Percentiles rank a stretch among this genome's conserved stretches.
These are phyloP conservation scores for Panzeria rudis DNA, from an alignment of 2,888 invertebrate genomes.

Conservation along the genomic window DNA sequence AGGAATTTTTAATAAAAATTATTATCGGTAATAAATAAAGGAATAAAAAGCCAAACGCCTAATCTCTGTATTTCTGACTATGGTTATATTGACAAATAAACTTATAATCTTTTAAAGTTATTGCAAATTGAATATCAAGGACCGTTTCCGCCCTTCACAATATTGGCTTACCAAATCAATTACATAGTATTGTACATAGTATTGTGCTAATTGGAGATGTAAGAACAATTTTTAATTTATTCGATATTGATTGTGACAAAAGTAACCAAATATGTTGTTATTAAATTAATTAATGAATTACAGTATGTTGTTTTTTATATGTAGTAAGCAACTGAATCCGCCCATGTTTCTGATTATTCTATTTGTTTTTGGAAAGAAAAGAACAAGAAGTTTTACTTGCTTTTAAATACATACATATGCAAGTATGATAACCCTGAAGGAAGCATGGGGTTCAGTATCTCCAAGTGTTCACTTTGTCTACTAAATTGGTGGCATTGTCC, in stretches of 20 bases:
- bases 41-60: background rate
- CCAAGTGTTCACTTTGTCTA: too few species aligned
- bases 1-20: conserved; percentile 57
- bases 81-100: background rate
- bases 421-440: background rate
- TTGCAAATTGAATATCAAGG: conserved; percentile 45
- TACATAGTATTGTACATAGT: too few species aligned
- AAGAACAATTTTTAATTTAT: background rate
- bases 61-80: background rate
- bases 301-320: background rate
- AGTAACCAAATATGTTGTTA: background rate
- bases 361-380: background rate
- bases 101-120: background rate
- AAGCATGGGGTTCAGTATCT: too few species aligned
- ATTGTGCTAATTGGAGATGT: background rate
- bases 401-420: background rate
- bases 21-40: conserved; percentile 21
- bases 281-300: too few species aligned
- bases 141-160: conserved; percentile 61
- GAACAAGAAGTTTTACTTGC: background rate
- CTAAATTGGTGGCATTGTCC: too few species aligned
- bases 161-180: conserved; percentile 13
- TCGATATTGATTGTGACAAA: background rate
- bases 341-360: conserved; percentile 22
- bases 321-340: conserved; percentile 16